These are phyloP conservation scores for Eueremaeus valkanovi DNA, from an alignment of 2,888 invertebrate species.

Conservation along the genomic window DNA sequence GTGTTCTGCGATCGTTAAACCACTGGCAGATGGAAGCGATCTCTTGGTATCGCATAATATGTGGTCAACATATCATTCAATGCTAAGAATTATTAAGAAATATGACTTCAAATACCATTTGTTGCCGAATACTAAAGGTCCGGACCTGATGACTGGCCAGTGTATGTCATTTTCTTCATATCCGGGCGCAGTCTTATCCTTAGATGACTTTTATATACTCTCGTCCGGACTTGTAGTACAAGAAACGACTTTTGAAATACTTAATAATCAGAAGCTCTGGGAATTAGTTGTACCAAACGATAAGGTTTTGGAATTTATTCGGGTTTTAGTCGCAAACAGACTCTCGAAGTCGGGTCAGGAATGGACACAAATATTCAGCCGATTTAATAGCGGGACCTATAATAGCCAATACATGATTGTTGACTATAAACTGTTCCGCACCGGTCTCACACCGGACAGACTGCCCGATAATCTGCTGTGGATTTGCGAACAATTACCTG, in stretches of 20 bases:
- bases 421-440: constrained; percentile 50
- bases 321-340: constrained; percentile 52
- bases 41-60: constrained; percentile 74
- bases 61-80: constrained; percentile 71
- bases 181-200: constrained; percentile 49
- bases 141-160: no score
- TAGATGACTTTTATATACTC: constrained; percentile 51
- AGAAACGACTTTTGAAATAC: constrained; percentile 39
- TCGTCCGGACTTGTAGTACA: constrained; percentile 47
- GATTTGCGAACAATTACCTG: constrained; percentile 53
- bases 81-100: constrained; percentile 77
- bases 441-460: constrained; percentile 53
- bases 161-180: constrained; percentile 21
- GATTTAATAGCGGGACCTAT: constrained; percentile 52
- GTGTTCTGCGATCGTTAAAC: constrained; percentile 65
- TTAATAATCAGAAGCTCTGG: no score
- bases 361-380: constrained; percentile 50
- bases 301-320: constrained; percentile 52
- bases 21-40: constrained; percentile 59
- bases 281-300: no score
- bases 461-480: constrained; percentile 54
- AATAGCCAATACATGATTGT: constrained; percentile 54
- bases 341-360: constrained; percentile 51
- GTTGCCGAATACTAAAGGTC: not conserved
- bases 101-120: constrained; percentile 67